These are phyloP conservation scores for Rotaria macrura DNA, from an alignment of 2,888 invertebrate species.

Conservation along the genomic window DNA sequence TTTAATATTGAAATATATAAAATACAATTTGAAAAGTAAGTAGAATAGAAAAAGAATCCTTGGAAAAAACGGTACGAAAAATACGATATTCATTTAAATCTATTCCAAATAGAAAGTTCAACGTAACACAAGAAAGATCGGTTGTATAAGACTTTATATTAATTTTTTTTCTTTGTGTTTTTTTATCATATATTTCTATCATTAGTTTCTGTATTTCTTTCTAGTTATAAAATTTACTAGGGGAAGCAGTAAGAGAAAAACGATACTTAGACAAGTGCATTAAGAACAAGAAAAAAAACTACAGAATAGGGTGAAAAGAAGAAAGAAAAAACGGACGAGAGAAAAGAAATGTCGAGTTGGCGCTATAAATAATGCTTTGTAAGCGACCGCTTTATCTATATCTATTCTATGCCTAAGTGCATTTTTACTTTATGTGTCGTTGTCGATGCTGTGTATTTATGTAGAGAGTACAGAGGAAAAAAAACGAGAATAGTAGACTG, in stretches of 20 bases:
- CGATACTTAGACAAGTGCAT: background rate
- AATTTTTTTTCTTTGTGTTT: background rate
- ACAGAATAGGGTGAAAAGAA: background rate
- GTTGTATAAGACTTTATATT: background rate
- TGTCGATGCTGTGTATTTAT: background rate
- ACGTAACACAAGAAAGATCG: background rate
- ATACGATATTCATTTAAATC: too few relatives aligned
- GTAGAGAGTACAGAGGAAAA: background rate
- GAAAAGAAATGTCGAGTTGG: background rate
- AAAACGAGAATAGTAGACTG: background rate
- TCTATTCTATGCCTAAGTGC: background rate
- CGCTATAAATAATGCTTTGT: background rate
- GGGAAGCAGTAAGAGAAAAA: background rate
- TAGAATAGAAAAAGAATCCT: too few relatives aligned
- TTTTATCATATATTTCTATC: background rate
- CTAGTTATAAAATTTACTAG: background rate
- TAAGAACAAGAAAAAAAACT: background rate
- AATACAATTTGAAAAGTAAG: too few relatives aligned
- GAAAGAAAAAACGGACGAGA: background rate
- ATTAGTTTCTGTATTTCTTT: background rate
- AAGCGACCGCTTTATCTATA: background rate
- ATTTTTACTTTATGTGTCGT: background rate
- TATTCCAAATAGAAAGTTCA: too few relatives aligned
- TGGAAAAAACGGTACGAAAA: too few relatives aligned
- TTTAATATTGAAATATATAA: too few relatives aligned